Conservation (phyloP, 1,140 invertebrate species). For the Trachymyrmex septentrionalis region DNA sequence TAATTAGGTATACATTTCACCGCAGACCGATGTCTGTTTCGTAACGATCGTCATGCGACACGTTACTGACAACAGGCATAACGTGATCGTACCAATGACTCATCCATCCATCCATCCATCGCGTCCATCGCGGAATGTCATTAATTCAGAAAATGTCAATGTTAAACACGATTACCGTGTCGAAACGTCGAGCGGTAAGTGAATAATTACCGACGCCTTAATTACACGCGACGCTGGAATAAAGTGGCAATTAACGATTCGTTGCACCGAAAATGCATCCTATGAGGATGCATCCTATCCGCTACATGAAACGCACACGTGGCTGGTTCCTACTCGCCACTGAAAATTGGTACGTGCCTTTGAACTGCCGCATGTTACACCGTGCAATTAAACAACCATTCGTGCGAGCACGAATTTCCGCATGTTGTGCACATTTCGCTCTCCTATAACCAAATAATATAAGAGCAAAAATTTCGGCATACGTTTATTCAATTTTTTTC, state of each 20-base stretch:
- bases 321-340: conserved; percentile 14
- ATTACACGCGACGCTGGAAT: conserved; percentile 78
- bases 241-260: conserved; percentile 77
- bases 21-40: conserved; percentile 31
- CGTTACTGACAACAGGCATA: conserved; percentile 21
- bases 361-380: conserved; percentile 35
- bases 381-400: conserved; percentile 46
- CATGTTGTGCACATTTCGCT: conserved; percentile 16
- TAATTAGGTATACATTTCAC: conserved; percentile 49
- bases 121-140: conserved; percentile 41
- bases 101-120: conserved; percentile 68
- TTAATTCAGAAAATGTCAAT: conserved; percentile 51
- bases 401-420: conserved; percentile 25
- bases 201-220: conserved; percentile 76
- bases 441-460: conserved; percentile 14
- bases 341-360: conserved; percentile 51
- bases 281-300: conserved; percentile 67
- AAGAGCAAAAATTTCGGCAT: neutral
- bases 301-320: conserved; percentile 53
- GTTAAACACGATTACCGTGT: conserved; percentile 24
- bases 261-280: conserved; percentile 60
- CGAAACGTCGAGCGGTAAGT: conserved; percentile 44
- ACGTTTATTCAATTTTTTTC: neutral
- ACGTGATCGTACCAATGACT: conserved; percentile 66
- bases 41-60: conserved; percentile 31